Percentiles rank a stretch among this genome's conserved stretches.
These are phyloP conservation scores for Isaurus tuberculatus DNA, from an alignment of 92 coral and sea anemone genomes.

Conservation along the genomic window DNA sequence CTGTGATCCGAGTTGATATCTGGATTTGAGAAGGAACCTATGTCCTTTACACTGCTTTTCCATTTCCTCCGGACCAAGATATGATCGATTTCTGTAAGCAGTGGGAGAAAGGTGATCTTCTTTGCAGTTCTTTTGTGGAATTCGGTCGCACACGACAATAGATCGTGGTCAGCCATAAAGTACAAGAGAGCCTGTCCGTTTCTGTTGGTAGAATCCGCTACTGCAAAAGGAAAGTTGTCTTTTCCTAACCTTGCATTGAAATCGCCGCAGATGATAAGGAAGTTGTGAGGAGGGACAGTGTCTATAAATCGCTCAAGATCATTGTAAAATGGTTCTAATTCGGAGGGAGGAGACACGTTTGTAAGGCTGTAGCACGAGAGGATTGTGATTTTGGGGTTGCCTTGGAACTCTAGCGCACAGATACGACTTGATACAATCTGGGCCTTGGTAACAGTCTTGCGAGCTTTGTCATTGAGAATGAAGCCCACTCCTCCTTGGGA, in stretches of 20 bases:
- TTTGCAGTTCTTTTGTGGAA: neutral
- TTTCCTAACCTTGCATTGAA: conserved; percentile 12
- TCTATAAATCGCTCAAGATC: conserved; percentile 1
- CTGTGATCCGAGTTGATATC: conserved; percentile 10
- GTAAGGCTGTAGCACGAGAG: conserved; percentile 20
- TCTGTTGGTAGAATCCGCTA: conserved; percentile 7
- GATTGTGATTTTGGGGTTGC: conserved; percentile 14
- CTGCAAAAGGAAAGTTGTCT: conserved; percentile 6
- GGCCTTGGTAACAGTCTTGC: neutral
- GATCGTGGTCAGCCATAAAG: neutral
- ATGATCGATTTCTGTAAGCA: neutral
- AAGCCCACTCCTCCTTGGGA: conserved; percentile 1
- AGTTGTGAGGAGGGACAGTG: conserved; percentile 1
- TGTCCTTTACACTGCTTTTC: neutral
- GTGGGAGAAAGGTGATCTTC: neutral
- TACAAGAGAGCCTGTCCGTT: conserved; percentile 9
- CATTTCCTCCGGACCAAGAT: neutral
- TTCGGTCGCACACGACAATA: neutral
- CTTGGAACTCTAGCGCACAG: conserved; percentile 8
- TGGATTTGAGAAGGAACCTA: conserved; percentile 5
- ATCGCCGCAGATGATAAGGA: conserved; percentile 8
- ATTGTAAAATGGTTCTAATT: neutral
- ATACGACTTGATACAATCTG: conserved; percentile 9
- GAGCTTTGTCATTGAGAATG: neutral
- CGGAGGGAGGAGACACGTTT: neutral